Evolutionary conservation across 1,140 invertebrate genomes (phyloP).

Genomic region (Caenorhabditis brenneri): DNA sequence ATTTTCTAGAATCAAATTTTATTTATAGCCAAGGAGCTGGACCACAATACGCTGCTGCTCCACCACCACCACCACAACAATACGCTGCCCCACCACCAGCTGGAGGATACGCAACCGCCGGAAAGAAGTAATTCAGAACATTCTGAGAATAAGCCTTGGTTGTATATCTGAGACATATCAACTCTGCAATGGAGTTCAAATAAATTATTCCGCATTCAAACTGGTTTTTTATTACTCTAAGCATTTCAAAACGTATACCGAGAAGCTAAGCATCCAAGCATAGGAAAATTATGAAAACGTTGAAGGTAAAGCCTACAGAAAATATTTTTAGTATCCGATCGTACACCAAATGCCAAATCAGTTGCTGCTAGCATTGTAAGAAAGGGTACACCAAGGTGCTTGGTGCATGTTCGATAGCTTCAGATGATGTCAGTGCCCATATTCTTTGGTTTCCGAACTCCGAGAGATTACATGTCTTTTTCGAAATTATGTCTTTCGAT

Average conservation of each 20-base stretch:
- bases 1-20: not conserved
- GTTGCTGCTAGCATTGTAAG: no score
- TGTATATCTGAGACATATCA: conserved; percentile 11
- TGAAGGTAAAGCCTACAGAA: no score
- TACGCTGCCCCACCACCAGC: not conserved
- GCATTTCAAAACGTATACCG: not conserved
- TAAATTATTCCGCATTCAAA: conserved; percentile 19
- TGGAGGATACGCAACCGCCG: not conserved
- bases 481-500: not conserved
- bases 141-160: not conserved
- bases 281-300: no score
- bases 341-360: no score
- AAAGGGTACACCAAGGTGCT: no score
- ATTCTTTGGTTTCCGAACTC: no score
- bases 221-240: not conserved
- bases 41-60: not conserved
- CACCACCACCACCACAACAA: not conserved
- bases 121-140: not conserved
- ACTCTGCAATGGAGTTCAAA: not conserved
- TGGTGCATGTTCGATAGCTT: no score
- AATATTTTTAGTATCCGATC: no score
- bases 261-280: no score
- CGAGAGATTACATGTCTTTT: no score
- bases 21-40: not conserved
- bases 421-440: no score